Conservation (phyloP, 1,140 invertebrate genomes). For the Octopus bimaculoides region DNA sequence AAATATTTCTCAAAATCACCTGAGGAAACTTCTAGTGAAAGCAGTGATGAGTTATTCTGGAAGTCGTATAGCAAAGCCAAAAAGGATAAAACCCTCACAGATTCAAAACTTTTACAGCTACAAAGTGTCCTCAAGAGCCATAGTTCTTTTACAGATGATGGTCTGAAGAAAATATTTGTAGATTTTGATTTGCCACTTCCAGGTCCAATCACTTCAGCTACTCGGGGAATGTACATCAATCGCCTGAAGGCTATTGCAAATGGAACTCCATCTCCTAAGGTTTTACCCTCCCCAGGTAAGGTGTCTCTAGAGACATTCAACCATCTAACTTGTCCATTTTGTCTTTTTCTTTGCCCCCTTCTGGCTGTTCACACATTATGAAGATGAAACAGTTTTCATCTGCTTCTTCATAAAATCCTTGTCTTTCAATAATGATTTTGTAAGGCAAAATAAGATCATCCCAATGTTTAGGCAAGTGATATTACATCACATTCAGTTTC, state of each 20-base stretch:
- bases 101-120: background rate
- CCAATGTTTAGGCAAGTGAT: background rate
- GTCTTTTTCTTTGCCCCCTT: too few species aligned
- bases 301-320: too few species aligned
- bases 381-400: too few species aligned
- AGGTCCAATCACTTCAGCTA: background rate
- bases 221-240: background rate
- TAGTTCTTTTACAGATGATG: background rate
- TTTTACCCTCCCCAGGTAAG: background rate
- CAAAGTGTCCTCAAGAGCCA: background rate
- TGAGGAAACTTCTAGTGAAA: background rate
- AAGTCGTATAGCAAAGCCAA: background rate
- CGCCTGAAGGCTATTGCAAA: background rate
- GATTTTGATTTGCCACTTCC: background rate
- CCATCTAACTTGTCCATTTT: too few species aligned
- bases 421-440: background rate
- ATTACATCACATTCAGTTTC: background rate
- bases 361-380: too few species aligned
- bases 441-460: conserved; percentile 9
- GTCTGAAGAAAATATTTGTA: background rate
- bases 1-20: conserved; percentile 42
- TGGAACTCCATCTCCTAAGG: too few species aligned
- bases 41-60: background rate
- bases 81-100: background rate
- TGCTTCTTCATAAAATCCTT: too few species aligned